Evolutionary conservation across 2,113 vertebrate species (phyloP), one percentile per base, ranked within the genome.

Genomic region (Dryoscopus gambensis): DNA sequence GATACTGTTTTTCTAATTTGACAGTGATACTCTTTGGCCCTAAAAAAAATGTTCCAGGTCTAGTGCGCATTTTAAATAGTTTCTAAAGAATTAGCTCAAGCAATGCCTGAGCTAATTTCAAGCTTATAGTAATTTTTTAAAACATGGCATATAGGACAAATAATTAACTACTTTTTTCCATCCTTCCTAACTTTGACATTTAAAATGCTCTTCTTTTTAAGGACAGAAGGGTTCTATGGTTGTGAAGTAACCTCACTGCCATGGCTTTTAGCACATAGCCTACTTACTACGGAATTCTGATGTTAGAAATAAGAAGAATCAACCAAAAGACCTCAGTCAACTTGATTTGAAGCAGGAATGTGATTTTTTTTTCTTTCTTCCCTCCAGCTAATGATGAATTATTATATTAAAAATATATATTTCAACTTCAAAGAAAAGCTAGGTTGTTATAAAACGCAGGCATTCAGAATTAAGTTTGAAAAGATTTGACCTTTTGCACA

Each of bases 401-500:
- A 96, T 93, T 74, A 60, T 84, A 95, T 86, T 86, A 90, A 96
- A 97, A 47, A 85, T 80, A 92, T 33, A 90, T 84, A 55, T 63
- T 86, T 39, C 20, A 63, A 25, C 88, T 95, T 81, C 91, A 92
- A 94, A 94, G 81, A 69, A 92, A 89, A 91, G 52, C 50, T 42
- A 50, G 39, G 80, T 63, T 92, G 82, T 89, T 95, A 69, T 33
- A 88, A 96, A 97, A 91, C 1, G 1, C 46, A 65, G 87, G 76
- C 69, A 5, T 93, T 93, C 84, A 93, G 97, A 93, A 92, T 83
- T 74, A 62, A 87, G 77, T 91, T 83, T 81, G 81, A 91, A 94
- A 94, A 96, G 90, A 97, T 87, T 37, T 83, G 73, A 96, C 95
- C 81, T 97, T 96, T 88, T 92, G 88, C 78, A 90, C 76, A 96